Base-by-base conservation (phyloP, 2,888 invertebrate genomes). In the Cancer borealis region DNA sequence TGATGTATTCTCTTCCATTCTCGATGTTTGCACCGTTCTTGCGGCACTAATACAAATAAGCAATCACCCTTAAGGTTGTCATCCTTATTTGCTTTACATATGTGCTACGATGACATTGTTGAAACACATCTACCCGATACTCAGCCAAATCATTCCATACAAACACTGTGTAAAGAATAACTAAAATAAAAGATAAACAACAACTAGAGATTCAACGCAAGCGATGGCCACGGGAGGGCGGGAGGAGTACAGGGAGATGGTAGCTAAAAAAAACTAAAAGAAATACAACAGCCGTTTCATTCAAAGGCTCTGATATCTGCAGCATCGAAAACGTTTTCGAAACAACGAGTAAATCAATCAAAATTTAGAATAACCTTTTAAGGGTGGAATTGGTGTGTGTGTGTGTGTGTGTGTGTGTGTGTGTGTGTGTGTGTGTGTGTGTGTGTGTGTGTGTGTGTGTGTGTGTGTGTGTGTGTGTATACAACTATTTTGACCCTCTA, bases 371-470 rank as follows among this genome's bases (percentile, higher is more conserved):
- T 73, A 73, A n/a, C 14, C 66, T n/a, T 73, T n/a, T 73, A 21
- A 73, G 21, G 26, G 88, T 39, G 21, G 45, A 39, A 88, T 21
- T 12, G 26, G 3, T 39, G 88, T 3, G n/a, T 46, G 90, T 90
- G 26, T 46, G 46, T 88, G 45, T 88, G 46, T 88, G 49, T 39
- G 39, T 88, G 88, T 88, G 88, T 88, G 30, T 88, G 88, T 88
- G 39, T 39, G 39, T 88, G 88, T 88, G 88, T 87, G 17, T 26
- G 17, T 46, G 88, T 88, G 46, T 66, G 66, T 66, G 12, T 17
- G 66, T n/a, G 4, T 66, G 17, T 66, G 12, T n/a, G 66, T 66
- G 12, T 66, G 17, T 5, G 66, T 66, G 66, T 66, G 66, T 66
- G 66, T 66, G n/a, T n/a, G n/a, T n/a, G n/a, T n/a, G 73, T 73